Evolutionary conservation across 2,888 invertebrate species (phyloP).

Genomic region (Sicus ferrugineus): DNA sequence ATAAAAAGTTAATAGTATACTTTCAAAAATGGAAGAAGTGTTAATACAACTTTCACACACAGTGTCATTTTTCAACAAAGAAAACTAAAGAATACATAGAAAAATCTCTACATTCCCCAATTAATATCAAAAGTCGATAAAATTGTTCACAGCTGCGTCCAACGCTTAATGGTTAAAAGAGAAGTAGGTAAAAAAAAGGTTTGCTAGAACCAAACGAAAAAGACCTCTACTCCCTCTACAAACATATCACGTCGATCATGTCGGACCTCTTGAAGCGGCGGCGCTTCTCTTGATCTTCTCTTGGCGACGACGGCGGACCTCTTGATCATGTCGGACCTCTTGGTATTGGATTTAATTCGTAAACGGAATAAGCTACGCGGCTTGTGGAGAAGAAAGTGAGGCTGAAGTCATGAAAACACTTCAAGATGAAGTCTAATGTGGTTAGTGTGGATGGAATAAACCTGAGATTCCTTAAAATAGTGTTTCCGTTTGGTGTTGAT

Average conservation of each 20-base stretch:
- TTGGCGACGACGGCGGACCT: no score
- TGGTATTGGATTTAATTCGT: no score
- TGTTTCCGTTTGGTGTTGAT: no score
- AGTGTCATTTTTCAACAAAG: slow-evolving; percentile 50
- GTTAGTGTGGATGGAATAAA: no score
- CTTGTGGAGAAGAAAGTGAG: no score
- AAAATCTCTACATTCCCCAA: slow-evolving; percentile 47
- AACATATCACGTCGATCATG: slow-evolving; percentile 30
- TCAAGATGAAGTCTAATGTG: no score
- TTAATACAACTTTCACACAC: slow-evolving; percentile 54
- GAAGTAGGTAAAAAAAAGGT: slow-evolving; percentile 19
- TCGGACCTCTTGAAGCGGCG: slow-evolving; percentile 31
- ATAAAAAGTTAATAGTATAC: slow-evolving; percentile 48
- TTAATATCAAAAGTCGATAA: slow-evolving; percentile 23
- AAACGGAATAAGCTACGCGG: no score
- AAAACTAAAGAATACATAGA: slow-evolving; percentile 48
- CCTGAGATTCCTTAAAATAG: no score
- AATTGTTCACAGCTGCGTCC: slow-evolving; percentile 34
- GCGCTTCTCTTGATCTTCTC: no score
- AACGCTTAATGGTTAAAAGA: slow-evolving; percentile 39
- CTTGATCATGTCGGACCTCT: no score
- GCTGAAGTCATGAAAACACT: no score
- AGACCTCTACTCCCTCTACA: slow-evolving; percentile 13
- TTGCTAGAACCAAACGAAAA: slow-evolving; percentile 33
- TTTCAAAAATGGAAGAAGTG: slow-evolving; percentile 50